A percentile compares a stretch with the other conserved stretches of the same genome.
Conservation (phyloP, 1,140 invertebrate species). For the Solenopsis fugax region DNA sequence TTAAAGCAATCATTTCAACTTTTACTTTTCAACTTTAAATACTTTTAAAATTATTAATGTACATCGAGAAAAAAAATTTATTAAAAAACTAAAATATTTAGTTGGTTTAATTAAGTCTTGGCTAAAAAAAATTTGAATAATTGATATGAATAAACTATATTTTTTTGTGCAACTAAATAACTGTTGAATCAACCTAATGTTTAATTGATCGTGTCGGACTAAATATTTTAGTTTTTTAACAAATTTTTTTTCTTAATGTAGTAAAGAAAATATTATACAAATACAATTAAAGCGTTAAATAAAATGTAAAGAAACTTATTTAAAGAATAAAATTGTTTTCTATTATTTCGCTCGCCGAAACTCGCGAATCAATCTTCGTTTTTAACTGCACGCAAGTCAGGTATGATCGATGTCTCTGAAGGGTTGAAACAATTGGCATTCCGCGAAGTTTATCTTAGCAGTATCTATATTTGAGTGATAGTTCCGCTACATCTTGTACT, state of each 20-base stretch:
- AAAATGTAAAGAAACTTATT: background rate
- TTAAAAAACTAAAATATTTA: too few species aligned
- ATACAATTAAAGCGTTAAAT: background rate
- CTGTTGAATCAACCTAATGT: too few species aligned
- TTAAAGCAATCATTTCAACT: background rate
- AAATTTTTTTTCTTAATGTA: too few species aligned
- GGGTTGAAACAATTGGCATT: slow-evolving; percentile 28
- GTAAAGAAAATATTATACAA: background rate
- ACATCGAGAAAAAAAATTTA: too few species aligned
- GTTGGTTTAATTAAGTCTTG: too few species aligned
- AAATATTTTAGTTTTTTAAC: too few species aligned
- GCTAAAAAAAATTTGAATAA: too few species aligned
- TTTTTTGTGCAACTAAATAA: too few species aligned
- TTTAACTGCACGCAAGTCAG: slow-evolving; percentile 23
- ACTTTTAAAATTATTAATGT: background rate
- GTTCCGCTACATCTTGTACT: slow-evolving; percentile 6
- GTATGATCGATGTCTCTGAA: slow-evolving; percentile 38
- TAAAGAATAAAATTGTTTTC: background rate
- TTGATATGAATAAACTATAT: too few species aligned
- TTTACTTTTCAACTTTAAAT: background rate
- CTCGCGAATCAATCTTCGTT: slow-evolving; percentile 2
- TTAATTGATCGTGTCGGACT: too few species aligned
- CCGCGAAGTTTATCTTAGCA: slow-evolving; percentile 40
- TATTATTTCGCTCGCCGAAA: background rate
- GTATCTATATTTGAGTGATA: slow-evolving; percentile 49